phyloP scores from a whole-genome alignment of 2,797 vertebrate genomes.

The Loris lydekkerianus region DNA sequence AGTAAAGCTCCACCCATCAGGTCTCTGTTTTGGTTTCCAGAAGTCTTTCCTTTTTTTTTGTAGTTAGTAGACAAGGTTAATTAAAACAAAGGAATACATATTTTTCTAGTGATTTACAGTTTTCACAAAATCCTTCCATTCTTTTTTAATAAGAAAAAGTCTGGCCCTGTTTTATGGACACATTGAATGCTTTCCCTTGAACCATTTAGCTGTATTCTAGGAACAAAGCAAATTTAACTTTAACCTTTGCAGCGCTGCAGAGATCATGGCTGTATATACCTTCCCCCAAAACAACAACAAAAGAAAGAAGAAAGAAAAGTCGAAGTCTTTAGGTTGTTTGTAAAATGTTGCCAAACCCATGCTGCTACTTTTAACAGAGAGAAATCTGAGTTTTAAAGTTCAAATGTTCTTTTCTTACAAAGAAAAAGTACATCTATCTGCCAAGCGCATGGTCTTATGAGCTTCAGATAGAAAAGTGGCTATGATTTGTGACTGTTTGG shows the following conservation, averaged over 20 bases:
- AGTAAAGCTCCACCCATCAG: not conserved
- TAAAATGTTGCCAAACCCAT: conserved; percentile 90
- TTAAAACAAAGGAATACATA: not conserved
- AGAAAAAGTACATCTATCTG: conserved; percentile 85
- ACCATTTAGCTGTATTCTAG: not conserved
- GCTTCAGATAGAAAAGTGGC: conserved; percentile 86
- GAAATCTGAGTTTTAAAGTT: conserved; percentile 72
- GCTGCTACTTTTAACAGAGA: conserved; percentile 83
- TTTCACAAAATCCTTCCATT: not conserved
- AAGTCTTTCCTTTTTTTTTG: not conserved
- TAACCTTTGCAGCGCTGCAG: conserved; percentile 62
- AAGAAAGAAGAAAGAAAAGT: not conserved
- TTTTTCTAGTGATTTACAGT: not conserved
- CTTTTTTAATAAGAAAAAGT: conserved; percentile 7
- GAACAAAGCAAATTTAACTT: conserved; percentile 3
- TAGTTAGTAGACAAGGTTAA: not conserved
- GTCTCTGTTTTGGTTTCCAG: not conserved
- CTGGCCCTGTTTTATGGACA: not conserved
- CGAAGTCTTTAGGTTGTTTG: conserved; percentile 60
- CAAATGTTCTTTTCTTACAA: conserved; percentile 79
- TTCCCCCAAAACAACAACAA: conserved; percentile 5
- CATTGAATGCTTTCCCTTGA: not conserved
- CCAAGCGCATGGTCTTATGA: conserved; percentile 81
- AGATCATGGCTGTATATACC: conserved; percentile 32
- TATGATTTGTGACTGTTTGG: conserved; percentile 71